phyloP scores from a whole-genome alignment of 2,797 vertebrate genomes.

The Amniataba percoides region DNA sequence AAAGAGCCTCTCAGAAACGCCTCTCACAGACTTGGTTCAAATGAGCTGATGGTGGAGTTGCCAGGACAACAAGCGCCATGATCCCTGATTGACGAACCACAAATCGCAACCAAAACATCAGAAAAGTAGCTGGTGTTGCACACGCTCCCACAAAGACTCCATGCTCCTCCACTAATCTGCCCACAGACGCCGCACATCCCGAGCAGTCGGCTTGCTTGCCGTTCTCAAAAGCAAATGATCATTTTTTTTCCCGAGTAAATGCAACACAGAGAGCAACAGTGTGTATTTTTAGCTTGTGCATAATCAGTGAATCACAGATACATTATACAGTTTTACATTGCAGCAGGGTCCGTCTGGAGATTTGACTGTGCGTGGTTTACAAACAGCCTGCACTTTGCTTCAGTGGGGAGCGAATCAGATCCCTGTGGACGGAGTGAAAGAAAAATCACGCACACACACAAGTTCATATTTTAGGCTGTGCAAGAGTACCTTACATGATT shows the following conservation, averaged over 20 bases:
- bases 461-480: constrained; percentile 62
- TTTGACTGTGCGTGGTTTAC: constrained; percentile 53
- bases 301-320: constrained; percentile 70
- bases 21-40: constrained; percentile 50
- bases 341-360: constrained; percentile 41
- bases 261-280: constrained; percentile 39
- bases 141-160: constrained; percentile 53
- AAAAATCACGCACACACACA: constrained; percentile 57
- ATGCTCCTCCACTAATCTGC: constrained; percentile 42
- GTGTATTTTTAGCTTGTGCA: constrained; percentile 65
- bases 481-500: constrained; percentile 52
- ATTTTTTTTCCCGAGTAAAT: constrained; percentile 59
- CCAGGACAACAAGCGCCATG: constrained; percentile 65
- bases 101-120: constrained; percentile 67
- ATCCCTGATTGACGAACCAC: constrained; percentile 71
- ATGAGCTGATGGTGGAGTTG: constrained; percentile 62
- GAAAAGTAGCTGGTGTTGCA: constrained; percentile 63
- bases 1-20: constrained; percentile 63
- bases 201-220: constrained; percentile 25
- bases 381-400: constrained; percentile 68
- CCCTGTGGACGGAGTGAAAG: constrained; percentile 54
- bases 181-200: constrained; percentile 51
- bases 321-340: constrained; percentile 65
- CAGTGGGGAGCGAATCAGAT: constrained; percentile 51
- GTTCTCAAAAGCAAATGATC: constrained; percentile 48